Conservation (phyloP, 2,797 vertebrate species). For the Lophius americanus region DNA sequence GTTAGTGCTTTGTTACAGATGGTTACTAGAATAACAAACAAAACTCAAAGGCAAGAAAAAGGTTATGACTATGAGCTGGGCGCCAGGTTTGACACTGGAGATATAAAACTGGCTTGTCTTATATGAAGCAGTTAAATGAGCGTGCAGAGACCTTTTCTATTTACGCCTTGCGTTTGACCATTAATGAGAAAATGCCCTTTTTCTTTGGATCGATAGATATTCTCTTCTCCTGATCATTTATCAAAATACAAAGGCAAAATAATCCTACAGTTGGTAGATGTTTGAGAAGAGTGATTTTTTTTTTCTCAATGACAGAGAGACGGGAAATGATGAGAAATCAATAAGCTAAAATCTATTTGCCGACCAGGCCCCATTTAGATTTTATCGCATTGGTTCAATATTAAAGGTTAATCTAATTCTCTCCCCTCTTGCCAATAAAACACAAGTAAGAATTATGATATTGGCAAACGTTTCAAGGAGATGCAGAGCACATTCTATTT, state of each 20-base stretch:
- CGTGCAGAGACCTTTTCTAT: slow-evolving; percentile 44
- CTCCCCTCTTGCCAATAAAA: slow-evolving; percentile 74
- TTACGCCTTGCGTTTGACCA: slow-evolving; percentile 32
- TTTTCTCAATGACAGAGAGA: slow-evolving; percentile 48
- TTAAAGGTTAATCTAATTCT: slow-evolving; percentile 82
- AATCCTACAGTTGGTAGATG: slow-evolving; percentile 32
- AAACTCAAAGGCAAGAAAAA: not conserved
- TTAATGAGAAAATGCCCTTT: slow-evolving; percentile 58
- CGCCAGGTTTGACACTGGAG: slow-evolving; percentile 27
- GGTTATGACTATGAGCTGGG: slow-evolving; percentile 12
- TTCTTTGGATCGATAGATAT: slow-evolving; percentile 48
- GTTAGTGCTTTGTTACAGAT: slow-evolving; percentile 8
- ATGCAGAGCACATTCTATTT: slow-evolving; percentile 70
- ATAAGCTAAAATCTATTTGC: slow-evolving; percentile 74
- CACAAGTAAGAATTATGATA: slow-evolving; percentile 75
- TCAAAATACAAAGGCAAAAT: slow-evolving; percentile 48
- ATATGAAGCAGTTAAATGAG: slow-evolving; percentile 43
- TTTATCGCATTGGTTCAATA: slow-evolving; percentile 75
- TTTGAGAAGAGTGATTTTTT: slow-evolving; percentile 31
- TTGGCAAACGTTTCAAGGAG: slow-evolving; percentile 74
- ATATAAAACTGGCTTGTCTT: slow-evolving; percentile 41
- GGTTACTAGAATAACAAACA: slow-evolving; percentile 13
- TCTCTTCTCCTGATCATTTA: slow-evolving; percentile 45
- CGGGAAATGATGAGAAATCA: slow-evolving; percentile 73
- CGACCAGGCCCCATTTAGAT: slow-evolving; percentile 75